Evolutionary conservation across 1,140 invertebrate species (phyloP).

Genomic region (Diuraphis noxia): DNA sequence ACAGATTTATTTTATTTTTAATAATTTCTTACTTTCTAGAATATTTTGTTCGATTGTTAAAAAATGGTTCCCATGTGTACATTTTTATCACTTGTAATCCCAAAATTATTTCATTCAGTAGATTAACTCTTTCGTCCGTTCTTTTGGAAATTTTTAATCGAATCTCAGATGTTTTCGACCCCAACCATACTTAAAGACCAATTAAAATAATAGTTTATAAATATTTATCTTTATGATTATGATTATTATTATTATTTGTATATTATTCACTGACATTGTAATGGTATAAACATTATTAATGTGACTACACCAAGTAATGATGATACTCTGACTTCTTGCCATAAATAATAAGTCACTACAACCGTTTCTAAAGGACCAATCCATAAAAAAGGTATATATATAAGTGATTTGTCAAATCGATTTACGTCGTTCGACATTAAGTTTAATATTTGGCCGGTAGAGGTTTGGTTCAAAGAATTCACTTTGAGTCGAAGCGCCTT

Average conservation of each 20-base stretch:
- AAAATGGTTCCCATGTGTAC: slow-evolving; percentile 85
- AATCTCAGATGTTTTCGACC: neutral
- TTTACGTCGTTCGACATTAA: slow-evolving; percentile 87
- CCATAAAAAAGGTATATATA: slow-evolving; percentile 77
- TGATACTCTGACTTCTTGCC: slow-evolving; percentile 71
- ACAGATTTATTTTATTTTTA: neutral
- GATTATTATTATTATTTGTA: no score
- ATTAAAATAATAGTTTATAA: neutral
- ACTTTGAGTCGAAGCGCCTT: neutral
- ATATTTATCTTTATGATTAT: no score
- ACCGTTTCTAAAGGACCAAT: slow-evolving; percentile 80
- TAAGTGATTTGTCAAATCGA: slow-evolving; percentile 70
- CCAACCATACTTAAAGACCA: neutral
- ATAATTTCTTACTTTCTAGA: slow-evolving; percentile 62
- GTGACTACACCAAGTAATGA: slow-evolving; percentile 77
- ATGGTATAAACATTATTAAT: slow-evolving; percentile 78
- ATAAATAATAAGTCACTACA: slow-evolving; percentile 78
- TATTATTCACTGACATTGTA: slow-evolving; percentile 69
- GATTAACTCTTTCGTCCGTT: slow-evolving; percentile 72
- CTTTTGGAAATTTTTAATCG: neutral
- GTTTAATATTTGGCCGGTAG: slow-evolving; percentile 87
- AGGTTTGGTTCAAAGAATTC: slow-evolving; percentile 60
- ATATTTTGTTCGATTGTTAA: slow-evolving; percentile 67
- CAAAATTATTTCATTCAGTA: slow-evolving; percentile 88
- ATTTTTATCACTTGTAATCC: slow-evolving; percentile 91